phyloP scores from a whole-genome alignment of 2,797 vertebrate species.

The Spea hammondii region DNA sequence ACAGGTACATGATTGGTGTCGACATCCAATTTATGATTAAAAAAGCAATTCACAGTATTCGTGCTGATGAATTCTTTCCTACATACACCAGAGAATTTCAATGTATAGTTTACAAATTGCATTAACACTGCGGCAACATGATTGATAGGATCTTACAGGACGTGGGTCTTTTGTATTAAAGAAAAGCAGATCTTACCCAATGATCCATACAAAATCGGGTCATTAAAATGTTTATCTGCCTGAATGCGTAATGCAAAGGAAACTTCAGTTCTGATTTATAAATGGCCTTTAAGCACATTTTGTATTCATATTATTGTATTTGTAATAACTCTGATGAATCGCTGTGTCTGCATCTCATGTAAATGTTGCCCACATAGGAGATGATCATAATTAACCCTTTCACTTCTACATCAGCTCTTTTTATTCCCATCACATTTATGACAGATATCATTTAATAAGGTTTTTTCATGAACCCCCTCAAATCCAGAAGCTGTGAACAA shows the following conservation, averaged over 20 bases:
- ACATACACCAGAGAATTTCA: constrained; percentile 29
- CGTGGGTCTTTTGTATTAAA: constrained; percentile 66
- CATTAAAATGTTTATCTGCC: constrained; percentile 79
- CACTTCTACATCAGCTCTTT: neutral
- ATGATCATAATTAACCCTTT: constrained; percentile 20
- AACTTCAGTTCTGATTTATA: constrained; percentile 68
- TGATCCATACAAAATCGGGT: constrained; percentile 74
- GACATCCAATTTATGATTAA: too few species aligned
- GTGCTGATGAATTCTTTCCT: too few species aligned
- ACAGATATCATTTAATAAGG: too few species aligned
- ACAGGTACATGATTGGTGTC: too few species aligned
- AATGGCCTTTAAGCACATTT: constrained; percentile 63
- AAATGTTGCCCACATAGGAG: constrained; percentile 7
- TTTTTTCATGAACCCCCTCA: too few species aligned
- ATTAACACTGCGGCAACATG: constrained; percentile 38
- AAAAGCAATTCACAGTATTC: too few species aligned
- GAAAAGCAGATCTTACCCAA: constrained; percentile 67
- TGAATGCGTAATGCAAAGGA: constrained; percentile 72
- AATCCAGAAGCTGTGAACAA: too few species aligned
- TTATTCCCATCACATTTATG: neutral
- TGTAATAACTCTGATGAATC: constrained; percentile 58
- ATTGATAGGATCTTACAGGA: constrained; percentile 33
- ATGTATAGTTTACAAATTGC: constrained; percentile 52
- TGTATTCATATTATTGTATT: constrained; percentile 57
- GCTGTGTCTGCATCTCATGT: constrained; percentile 21